Conservation (phyloP, 2,113 vertebrate species). For the Vulpes lagopus region DNA sequence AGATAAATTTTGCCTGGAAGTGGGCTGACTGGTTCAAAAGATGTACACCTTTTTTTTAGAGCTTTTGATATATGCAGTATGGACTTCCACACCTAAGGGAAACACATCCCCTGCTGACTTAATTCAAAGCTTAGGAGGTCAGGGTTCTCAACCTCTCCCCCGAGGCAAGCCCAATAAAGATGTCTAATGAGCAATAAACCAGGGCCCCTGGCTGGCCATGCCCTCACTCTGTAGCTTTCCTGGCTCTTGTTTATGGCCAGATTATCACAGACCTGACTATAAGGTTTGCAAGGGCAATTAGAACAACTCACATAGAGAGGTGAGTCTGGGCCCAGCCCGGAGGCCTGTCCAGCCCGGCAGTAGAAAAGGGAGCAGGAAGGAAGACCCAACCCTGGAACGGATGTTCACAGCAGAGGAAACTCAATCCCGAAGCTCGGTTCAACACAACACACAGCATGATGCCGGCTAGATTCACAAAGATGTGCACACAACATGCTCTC, state of each 20-base stretch:
- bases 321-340: not conserved
- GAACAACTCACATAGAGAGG: not conserved
- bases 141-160: not conserved
- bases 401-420: not conserved
- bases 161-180: not conserved
- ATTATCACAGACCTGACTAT: not conserved
- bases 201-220: not conserved
- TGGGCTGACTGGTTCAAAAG: not conserved
- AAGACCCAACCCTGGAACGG: not conserved
- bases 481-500: fast-evolving
- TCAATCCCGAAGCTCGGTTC: not conserved
- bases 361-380: not conserved
- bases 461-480: not conserved
- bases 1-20: not conserved
- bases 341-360: not conserved
- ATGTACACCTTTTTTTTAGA: not conserved
- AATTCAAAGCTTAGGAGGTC: not conserved
- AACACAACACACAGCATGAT: not conserved
- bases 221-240: not conserved
- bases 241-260: not conserved
- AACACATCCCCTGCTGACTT: not conserved
- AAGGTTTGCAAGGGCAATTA: not conserved
- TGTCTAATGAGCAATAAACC: not conserved
- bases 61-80: not conserved
- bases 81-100: not conserved